A percentile compares a stretch with the other conserved stretches of the same genome.
These are phyloP conservation scores for Drosophila ochracea DNA, from an alignment of 2,888 invertebrate genomes.

Conservation along the genomic window DNA sequence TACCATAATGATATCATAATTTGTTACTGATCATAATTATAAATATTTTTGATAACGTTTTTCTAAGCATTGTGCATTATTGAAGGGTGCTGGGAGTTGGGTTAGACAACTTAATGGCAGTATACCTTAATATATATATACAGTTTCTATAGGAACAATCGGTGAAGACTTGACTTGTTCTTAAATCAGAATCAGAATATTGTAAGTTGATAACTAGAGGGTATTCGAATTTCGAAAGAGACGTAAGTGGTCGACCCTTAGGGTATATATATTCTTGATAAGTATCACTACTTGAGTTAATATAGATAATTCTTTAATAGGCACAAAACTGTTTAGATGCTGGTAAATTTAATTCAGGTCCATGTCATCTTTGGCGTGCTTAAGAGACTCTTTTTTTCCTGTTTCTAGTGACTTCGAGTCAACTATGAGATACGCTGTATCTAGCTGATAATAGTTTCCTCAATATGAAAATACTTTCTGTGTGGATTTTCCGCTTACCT, in stretches of 20 bases:
- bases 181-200: neutral
- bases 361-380: neutral
- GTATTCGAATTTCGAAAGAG: neutral
- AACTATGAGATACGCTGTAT: neutral
- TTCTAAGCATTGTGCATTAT: neutral
- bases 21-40: neutral
- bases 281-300: neutral
- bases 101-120: no score
- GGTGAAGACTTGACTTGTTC: no score
- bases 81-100: neutral
- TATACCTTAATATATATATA: no score
- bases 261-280: neutral
- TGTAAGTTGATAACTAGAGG: neutral
- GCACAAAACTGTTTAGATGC: neutral
- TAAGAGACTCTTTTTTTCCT: neutral
- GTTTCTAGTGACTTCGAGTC: neutral
- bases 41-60: slow-evolving; percentile 20
- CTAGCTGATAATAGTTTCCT: neutral
- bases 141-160: no score
- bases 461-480: no score
- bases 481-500: neutral
- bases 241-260: no score
- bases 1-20: neutral
- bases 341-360: neutral
- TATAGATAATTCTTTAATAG: no score